phyloP scores from a whole-genome alignment of 2,797 vertebrate species.

The Zalophus californianus region DNA sequence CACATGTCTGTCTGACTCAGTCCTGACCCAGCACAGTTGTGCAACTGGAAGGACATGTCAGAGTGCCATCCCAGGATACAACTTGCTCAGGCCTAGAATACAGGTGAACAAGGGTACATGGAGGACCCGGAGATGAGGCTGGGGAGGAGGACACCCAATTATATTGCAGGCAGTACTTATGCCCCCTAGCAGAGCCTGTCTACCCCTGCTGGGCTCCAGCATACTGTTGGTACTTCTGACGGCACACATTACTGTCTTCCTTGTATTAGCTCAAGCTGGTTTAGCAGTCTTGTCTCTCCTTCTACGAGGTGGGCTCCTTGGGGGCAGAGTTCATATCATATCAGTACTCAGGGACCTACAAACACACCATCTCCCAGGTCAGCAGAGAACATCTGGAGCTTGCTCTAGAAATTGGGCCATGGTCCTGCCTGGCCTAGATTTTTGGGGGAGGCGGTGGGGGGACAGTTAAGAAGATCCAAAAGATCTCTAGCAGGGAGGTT shows the following conservation, averaged over 20 bases:
- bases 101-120: not conserved
- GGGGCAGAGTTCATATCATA: not conserved
- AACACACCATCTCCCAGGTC: not conserved
- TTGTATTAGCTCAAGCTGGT: not conserved
- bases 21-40: not conserved
- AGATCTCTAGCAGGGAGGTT: not conserved
- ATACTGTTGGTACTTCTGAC: accelerated
- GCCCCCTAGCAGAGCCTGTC: not conserved
- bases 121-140: too few relatives aligned
- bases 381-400: not conserved
- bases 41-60: not conserved
- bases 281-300: not conserved
- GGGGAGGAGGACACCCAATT: not conserved
- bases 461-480: not conserved
- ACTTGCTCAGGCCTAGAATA: not conserved
- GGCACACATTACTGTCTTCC: not conserved
- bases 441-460: not conserved
- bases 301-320: not conserved
- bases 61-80: not conserved
- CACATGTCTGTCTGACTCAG: not conserved
- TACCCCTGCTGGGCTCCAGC: not conserved
- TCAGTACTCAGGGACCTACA: not conserved
- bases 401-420: not conserved
- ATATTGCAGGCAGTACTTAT: accelerated
- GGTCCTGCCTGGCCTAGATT: not conserved